Base-by-base conservation (phyloP, 2,888 invertebrate genomes). In the Catocala sponsa region DNA sequence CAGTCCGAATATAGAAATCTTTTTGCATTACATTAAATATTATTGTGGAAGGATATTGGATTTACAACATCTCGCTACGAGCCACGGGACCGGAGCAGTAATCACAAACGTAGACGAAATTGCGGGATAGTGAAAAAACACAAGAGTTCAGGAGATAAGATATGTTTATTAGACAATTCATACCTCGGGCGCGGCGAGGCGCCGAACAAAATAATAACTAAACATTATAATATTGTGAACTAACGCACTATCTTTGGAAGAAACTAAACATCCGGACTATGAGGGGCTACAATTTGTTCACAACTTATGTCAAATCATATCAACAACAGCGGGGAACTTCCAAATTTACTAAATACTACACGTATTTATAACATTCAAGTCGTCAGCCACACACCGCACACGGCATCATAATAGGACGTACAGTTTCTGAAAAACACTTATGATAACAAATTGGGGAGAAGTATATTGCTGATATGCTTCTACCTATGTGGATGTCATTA, bases 111-210 rank as follows among this genome's bases (percentile, higher is more conserved):
- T 25, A 2, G 25, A 4, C 25, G 25, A 25, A 25, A 25, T 4
- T 25, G 25, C 25, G 25, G 25, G 25, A 25, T 25, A 25, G 25
- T 25, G 25, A 25, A 25, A 10, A 63, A 56, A 86, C 78, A 81
- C 81, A 81, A 78, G 63, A 54, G n/a, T 69, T 84, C 82, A 82
- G 84, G 89, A 89, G 91, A 92, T 92, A 92, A 90, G 93, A 94
- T 94, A 93, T 94, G 94, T 93, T 93, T 93, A 94, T 92, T 93
- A 92, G 89, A 93, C 91, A 92, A 90, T 88, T 90, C 89, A 90
- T 90, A 90, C 87, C 86, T 84, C 84, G 74, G 83, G 81, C 91
- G 83, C 83, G 81, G 78, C 81, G 79, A 65, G 70, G 73, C 78
- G 85, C 84, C 86, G 79, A 82, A 81, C 79, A 82, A 86, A 83